Conservation (phyloP, 2,888 invertebrate species). For the Elegia similella region DNA sequence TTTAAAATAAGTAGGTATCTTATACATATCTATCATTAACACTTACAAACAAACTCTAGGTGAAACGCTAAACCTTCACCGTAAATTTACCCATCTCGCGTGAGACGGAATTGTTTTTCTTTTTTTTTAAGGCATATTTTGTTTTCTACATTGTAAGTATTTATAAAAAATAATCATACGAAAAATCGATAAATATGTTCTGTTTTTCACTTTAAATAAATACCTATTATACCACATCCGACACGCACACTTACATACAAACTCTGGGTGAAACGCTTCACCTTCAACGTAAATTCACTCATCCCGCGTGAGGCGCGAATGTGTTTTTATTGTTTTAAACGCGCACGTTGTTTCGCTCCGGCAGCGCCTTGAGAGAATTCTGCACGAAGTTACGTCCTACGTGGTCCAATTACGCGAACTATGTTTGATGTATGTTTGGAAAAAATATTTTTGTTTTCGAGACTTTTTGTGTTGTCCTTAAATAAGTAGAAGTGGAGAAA, state of each 20-base stretch:
- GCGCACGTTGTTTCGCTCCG: conserved; percentile 65
- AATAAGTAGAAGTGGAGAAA: background rate
- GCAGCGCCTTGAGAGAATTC: conserved; percentile 48
- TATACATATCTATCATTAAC: too few species aligned
- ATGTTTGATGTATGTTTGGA: conserved; percentile 21
- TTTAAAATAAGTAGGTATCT: too few species aligned
- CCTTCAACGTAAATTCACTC: conserved; percentile 65
- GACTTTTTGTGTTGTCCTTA: background rate
- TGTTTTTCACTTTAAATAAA: background rate
- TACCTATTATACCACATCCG: conserved; percentile 37
- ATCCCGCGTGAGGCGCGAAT: conserved; percentile 58
- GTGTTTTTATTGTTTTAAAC: conserved; percentile 75
- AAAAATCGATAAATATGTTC: too few species aligned
- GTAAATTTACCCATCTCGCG: conserved; percentile 68
- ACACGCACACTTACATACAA: conserved; percentile 23
- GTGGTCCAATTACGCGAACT: conserved; percentile 55
- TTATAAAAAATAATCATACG: too few species aligned
- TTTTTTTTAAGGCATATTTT: conserved; percentile 77
- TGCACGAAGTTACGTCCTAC: conserved; percentile 56
- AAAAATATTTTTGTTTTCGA: conserved; percentile 11
- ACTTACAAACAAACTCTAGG: conserved; percentile 22
- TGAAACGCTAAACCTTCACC: conserved; percentile 36
- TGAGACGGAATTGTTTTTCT: conserved; percentile 65
- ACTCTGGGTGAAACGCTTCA: conserved; percentile 29
- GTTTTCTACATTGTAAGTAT: too few species aligned